phyloP scores from a whole-genome alignment of 2,888 invertebrate species.

The Zaprionus bogoriensis region DNA sequence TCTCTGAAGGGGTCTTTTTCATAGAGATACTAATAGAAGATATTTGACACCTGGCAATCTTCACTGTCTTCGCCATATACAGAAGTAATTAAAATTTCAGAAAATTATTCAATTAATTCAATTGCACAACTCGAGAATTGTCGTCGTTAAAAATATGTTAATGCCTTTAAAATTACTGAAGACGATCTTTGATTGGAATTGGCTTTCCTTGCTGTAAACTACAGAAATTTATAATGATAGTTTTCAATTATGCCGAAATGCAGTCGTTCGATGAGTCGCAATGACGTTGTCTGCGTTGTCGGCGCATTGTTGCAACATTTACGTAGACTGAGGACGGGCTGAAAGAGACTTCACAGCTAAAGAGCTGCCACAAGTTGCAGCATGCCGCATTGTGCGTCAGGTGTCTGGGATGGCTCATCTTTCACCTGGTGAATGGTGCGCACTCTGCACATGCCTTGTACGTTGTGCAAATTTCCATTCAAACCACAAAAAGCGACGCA shows the following conservation, averaged over 20 bases:
- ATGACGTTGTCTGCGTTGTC: conserved; percentile 1
- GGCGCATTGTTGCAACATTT: conserved; percentile 30
- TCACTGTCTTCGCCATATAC: too few species aligned
- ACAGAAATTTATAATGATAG: conserved; percentile 8
- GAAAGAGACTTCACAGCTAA: background rate
- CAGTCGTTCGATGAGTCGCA: conserved; percentile 22
- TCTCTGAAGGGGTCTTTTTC: too few species aligned
- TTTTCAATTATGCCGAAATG: conserved; percentile 13
- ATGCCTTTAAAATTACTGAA: too few species aligned
- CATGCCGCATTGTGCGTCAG: conserved; percentile 60
- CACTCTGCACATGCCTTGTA: conserved; percentile 37
- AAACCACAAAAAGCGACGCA: conserved; percentile 29
- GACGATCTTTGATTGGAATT: background rate
- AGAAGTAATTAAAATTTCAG: background rate
- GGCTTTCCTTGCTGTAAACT: background rate
- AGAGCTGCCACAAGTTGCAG: conserved; percentile 45
- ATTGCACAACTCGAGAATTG: conserved; percentile 14
- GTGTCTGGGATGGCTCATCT: conserved; percentile 46
- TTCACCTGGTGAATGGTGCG: conserved; percentile 62
- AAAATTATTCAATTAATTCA: background rate
- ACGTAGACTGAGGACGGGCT: background rate
- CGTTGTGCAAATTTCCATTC: conserved; percentile 44
- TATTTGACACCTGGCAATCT: too few species aligned
- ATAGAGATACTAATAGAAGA: too few species aligned
- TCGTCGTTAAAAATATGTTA: background rate